Percentiles rank a stretch among this genome's conserved stretches.
Evolutionary conservation across 2,888 invertebrate species (phyloP).

Genomic region (Cephus pulcher): DNA sequence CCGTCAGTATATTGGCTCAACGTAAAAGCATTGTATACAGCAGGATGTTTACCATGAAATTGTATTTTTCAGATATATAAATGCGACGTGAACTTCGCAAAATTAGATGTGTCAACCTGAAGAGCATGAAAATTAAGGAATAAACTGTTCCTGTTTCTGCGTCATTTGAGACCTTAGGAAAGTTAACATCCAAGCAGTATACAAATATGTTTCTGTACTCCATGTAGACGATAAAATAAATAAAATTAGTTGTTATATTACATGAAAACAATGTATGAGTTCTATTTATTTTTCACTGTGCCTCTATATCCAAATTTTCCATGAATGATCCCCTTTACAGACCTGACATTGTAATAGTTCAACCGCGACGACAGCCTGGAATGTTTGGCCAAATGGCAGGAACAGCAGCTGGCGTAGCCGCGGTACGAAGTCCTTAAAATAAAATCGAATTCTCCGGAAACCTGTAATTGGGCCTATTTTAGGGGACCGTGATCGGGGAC

Average conservation of each 20-base stretch:
- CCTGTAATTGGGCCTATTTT: background rate
- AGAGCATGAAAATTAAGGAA: constrained; percentile 1
- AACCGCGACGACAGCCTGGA: constrained; percentile 35
- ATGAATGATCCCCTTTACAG: constrained; percentile 9
- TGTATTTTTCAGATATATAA: constrained; percentile 42
- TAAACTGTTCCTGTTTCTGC: background rate
- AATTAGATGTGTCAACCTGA: constrained; percentile 19
- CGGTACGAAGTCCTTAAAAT: constrained; percentile 29
- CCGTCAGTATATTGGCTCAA: constrained; percentile 69
- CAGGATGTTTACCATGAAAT: background rate
- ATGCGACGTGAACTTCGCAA: constrained; percentile 4
- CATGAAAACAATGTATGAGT: background rate
- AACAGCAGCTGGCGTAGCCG: constrained; percentile 42
- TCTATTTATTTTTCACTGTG: background rate
- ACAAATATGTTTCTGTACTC: background rate
- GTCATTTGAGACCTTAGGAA: background rate
- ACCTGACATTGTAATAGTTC: constrained; percentile 30
- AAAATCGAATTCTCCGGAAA: background rate
- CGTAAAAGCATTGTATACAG: background rate
- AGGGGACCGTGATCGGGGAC: constrained; percentile 33
- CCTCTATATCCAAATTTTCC: background rate
- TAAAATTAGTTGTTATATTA: constrained; percentile 31
- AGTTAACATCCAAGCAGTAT: constrained; percentile 4
- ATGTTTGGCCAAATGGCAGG: constrained; percentile 37
- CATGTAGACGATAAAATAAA: constrained; percentile 18